phyloP scores from a whole-genome alignment of 2,888 invertebrate genomes.

The Busseola fusca region DNA sequence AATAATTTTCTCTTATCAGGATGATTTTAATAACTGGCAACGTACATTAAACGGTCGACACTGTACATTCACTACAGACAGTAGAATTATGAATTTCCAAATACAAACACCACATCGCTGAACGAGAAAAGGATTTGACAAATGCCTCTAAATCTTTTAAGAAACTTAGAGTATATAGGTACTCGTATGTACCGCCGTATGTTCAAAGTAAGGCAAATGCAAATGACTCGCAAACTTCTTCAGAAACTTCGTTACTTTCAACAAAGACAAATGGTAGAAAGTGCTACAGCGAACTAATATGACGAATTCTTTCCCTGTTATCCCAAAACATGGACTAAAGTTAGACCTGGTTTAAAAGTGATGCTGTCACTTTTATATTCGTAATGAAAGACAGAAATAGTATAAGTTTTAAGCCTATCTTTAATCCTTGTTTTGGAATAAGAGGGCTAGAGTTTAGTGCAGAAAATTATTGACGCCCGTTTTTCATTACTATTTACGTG shows the following conservation, averaged over 20 bases:
- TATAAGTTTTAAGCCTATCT: no score
- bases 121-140: conserved; percentile 10
- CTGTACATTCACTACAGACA: background rate
- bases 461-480: conserved; percentile 19
- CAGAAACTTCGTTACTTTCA: conserved; percentile 16
- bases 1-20: background rate
- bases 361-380: no score
- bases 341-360: no score
- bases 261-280: conserved; percentile 34
- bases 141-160: background rate
- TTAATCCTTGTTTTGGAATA: no score
- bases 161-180: conserved; percentile 10
- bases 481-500: conserved; percentile 30
- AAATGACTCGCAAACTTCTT: conserved; percentile 25
- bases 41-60: no score
- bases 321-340: no score
- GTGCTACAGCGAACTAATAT: conserved; percentile 13
- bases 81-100: background rate
- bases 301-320: conserved; percentile 17
- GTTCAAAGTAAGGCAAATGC: conserved; percentile 17
- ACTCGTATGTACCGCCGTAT: background rate
- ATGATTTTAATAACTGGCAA: background rate
- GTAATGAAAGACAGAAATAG: no score
- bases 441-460: background rate
- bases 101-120: background rate